These are phyloP conservation scores for Coremacera marginata DNA, from an alignment of 2,888 invertebrate genomes.

Conservation along the genomic window DNA sequence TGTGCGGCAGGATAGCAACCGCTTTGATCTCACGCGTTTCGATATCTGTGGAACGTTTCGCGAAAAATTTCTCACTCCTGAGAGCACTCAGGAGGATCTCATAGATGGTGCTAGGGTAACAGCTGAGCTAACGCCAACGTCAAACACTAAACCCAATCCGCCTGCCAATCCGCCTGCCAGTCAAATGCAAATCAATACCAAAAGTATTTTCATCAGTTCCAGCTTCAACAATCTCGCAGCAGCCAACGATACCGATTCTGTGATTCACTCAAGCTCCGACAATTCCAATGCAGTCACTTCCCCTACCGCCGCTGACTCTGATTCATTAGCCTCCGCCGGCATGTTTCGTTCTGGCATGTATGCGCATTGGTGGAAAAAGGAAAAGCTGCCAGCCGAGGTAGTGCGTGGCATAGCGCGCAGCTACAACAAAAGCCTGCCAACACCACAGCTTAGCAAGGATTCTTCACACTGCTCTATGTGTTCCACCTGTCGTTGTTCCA, in stretches of 20 bases:
- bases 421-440: slow-evolving; percentile 71
- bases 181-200: slow-evolving; percentile 63
- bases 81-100: slow-evolving; percentile 47
- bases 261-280: slow-evolving; percentile 38
- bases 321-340: slow-evolving; percentile 45
- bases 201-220: slow-evolving; percentile 63
- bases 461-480: slow-evolving; percentile 53
- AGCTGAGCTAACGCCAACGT: slow-evolving; percentile 21
- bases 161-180: slow-evolving; percentile 27
- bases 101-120: slow-evolving; percentile 8
- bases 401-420: slow-evolving; percentile 70
- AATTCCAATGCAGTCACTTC: slow-evolving; percentile 29
- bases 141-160: slow-evolving; percentile 36
- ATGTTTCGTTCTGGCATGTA: slow-evolving; percentile 86
- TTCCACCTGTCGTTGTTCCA: slow-evolving; percentile 60
- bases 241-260: slow-evolving; percentile 18
- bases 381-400: slow-evolving; percentile 80
- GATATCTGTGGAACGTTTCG: slow-evolving; percentile 68
- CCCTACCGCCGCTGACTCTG: slow-evolving; percentile 45
- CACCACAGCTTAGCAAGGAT: slow-evolving; percentile 71
- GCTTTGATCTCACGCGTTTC: slow-evolving; percentile 59
- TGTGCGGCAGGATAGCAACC: slow-evolving; percentile 39
- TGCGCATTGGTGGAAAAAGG: slow-evolving; percentile 95
- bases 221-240: slow-evolving; percentile 32
- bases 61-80: slow-evolving; percentile 64